Conservation (phyloP, 2,113 vertebrate genomes). For the Eidolon helvum region DNA sequence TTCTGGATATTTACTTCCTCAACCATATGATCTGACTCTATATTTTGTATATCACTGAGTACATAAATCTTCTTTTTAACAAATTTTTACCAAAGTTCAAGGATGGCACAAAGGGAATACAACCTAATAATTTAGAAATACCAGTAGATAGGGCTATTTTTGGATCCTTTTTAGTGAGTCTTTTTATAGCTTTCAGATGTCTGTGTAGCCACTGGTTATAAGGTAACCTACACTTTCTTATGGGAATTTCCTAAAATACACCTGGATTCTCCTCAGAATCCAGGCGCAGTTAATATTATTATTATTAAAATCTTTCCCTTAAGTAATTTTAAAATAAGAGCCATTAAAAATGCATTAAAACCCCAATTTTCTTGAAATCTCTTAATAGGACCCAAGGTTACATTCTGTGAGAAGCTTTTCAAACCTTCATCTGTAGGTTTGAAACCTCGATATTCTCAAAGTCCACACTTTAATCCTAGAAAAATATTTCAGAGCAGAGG, state of each 20-base stretch:
- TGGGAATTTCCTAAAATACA: constrained; percentile 8
- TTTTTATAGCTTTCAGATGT: background rate
- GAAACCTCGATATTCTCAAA: constrained; percentile 70
- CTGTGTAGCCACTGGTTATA: background rate
- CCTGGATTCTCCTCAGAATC: constrained; percentile 24
- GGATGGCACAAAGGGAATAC: background rate
- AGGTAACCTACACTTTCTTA: background rate
- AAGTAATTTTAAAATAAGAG: constrained; percentile 57
- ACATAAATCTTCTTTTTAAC: background rate
- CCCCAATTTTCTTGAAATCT: constrained; percentile 69
- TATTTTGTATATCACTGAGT: background rate
- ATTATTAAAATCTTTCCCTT: constrained; percentile 32
- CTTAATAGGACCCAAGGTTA: constrained; percentile 79
- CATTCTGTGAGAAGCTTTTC: constrained; percentile 78
- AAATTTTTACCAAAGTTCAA: constrained; percentile 23
- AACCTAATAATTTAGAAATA: constrained; percentile 31
- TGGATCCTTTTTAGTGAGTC: background rate
- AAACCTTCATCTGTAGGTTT: constrained; percentile 64
- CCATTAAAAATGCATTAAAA: constrained; percentile 66
- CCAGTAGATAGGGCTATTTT: background rate
- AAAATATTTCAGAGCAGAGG: constrained; percentile 78
- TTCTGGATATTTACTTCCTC: constrained; percentile 41
- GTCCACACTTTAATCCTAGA: constrained; percentile 67
- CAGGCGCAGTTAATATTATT: background rate
- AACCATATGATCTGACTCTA: background rate